Percentiles rank a stretch among this genome's conserved stretches.
phyloP scores from a whole-genome alignment of 2,113 vertebrate genomes.

The Scartelaos histophorus region DNA sequence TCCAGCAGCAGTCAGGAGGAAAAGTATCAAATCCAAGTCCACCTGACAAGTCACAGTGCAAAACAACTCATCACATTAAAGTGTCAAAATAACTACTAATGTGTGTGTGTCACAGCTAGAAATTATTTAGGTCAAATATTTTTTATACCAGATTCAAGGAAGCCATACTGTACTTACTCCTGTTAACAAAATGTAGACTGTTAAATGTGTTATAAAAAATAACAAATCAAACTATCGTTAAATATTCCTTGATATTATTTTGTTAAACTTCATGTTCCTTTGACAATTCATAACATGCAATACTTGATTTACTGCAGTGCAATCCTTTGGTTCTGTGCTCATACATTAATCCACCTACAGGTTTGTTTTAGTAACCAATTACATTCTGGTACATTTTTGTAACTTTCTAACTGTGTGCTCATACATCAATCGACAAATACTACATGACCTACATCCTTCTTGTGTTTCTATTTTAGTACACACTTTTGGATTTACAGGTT shows the following conservation, averaged over 20 bases:
- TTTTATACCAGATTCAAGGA: constrained; percentile 17
- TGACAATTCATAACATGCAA: not conserved
- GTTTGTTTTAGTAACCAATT: not conserved
- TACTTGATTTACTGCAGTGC: not conserved
- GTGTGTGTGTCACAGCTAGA: not conserved
- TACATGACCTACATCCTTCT: too few relatives aligned
- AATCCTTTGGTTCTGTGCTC: not conserved
- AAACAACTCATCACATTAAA: constrained; percentile 17
- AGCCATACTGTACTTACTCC: constrained; percentile 15
- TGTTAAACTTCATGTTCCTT: not conserved
- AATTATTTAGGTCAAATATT: not conserved
- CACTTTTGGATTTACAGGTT: too few relatives aligned
- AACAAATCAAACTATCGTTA: not conserved
- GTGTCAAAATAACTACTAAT: not conserved
- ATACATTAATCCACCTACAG: not conserved
- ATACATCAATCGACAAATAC: too few relatives aligned
- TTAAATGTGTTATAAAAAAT: not conserved
- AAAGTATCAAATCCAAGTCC: constrained; percentile 44
- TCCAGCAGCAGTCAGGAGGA: constrained; percentile 31
- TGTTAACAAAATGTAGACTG: constrained; percentile 11
- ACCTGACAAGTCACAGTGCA: constrained; percentile 34
- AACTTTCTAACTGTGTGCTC: too few relatives aligned
- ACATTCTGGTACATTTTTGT: not conserved
- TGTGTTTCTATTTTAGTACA: too few relatives aligned
- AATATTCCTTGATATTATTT: not conserved